These are phyloP conservation scores for Bedellia somnulentella DNA, from an alignment of 2,888 invertebrate genomes.

Conservation along the genomic window DNA sequence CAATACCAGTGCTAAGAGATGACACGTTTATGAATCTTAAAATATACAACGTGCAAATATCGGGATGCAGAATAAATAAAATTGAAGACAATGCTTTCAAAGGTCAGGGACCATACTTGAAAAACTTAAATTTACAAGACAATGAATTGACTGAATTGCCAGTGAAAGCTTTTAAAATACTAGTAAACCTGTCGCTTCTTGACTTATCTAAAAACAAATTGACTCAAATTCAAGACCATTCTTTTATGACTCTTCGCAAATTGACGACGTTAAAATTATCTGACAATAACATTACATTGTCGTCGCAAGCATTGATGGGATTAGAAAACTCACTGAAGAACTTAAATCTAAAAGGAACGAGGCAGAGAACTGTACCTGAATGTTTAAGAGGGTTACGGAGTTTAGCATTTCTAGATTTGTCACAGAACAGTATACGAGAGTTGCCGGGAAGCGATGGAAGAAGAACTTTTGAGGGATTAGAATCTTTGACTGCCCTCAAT, in stretches of 20 bases:
- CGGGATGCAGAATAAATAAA: constrained; percentile 74
- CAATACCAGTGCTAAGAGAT: constrained; percentile 68
- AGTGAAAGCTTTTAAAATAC: constrained; percentile 66
- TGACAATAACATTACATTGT: constrained; percentile 82
- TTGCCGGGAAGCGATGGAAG: constrained; percentile 71
- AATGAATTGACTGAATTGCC: constrained; percentile 81
- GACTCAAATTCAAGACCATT: constrained; percentile 68
- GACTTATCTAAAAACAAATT: constrained; percentile 86
- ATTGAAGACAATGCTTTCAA: constrained; percentile 76
- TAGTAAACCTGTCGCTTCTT: constrained; percentile 73
- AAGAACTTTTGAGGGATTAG: constrained; percentile 73
- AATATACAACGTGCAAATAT: constrained; percentile 82
- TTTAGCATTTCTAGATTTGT: constrained; percentile 85
- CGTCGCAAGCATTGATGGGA: constrained; percentile 72
- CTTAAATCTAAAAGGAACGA: constrained; percentile 85
- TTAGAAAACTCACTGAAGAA: constrained; percentile 83
- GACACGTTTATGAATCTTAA: constrained; percentile 69
- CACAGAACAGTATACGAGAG: constrained; percentile 84
- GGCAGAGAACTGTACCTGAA: constrained; percentile 77
- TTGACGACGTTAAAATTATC: constrained; percentile 82
- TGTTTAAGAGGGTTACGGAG: constrained; percentile 76
- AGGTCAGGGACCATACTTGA: constrained; percentile 79
- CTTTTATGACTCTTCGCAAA: constrained; percentile 72
- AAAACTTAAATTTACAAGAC: constrained; percentile 83
- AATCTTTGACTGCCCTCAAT: constrained; percentile 83